Evolutionary conservation across 2,113 vertebrate species (phyloP).

Genomic region (Cyprinodon variegatus): DNA sequence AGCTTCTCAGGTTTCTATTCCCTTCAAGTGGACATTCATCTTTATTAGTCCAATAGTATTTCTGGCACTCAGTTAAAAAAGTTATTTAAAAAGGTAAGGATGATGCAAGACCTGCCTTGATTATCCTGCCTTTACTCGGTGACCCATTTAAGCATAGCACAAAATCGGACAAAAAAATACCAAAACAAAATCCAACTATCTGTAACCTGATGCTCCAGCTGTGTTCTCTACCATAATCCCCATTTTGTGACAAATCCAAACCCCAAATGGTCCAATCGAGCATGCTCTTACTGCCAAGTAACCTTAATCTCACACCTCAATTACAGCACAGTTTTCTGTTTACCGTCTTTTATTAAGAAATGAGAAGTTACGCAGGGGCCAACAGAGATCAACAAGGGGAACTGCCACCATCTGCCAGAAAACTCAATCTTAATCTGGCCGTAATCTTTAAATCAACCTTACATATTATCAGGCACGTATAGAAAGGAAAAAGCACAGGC

Average conservation of each 20-base stretch:
- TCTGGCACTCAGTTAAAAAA: background rate
- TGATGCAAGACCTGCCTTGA: background rate
- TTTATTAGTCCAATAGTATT: no score
- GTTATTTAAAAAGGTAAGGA: slow-evolving; percentile 5
- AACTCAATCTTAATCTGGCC: slow-evolving; percentile 70
- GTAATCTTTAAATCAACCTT: slow-evolving; percentile 72
- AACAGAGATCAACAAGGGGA: slow-evolving; percentile 27
- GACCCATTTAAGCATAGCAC: slow-evolving; percentile 41
- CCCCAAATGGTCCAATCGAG: slow-evolving; percentile 13
- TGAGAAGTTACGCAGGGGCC: slow-evolving; percentile 52
- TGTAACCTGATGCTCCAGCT: slow-evolving; percentile 39
- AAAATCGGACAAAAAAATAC: slow-evolving; percentile 11
- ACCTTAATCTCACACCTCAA: slow-evolving; percentile 55
- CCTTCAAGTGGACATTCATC: no score
- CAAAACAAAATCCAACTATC: background rate
- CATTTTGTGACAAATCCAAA: slow-evolving; percentile 17
- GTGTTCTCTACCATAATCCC: slow-evolving; percentile 29
- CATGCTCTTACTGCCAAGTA: slow-evolving; percentile 21
- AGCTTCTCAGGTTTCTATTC: no score
- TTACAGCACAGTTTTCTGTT: slow-evolving; percentile 65
- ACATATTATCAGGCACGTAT: slow-evolving; percentile 17
- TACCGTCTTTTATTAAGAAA: slow-evolving; percentile 73
- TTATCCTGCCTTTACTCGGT: slow-evolving; percentile 50
- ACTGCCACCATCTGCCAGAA: slow-evolving; percentile 73
- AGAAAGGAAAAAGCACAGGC: slow-evolving; percentile 7